Conservation (phyloP, 2,888 invertebrate genomes). For the Apotomis betuletana region DNA sequence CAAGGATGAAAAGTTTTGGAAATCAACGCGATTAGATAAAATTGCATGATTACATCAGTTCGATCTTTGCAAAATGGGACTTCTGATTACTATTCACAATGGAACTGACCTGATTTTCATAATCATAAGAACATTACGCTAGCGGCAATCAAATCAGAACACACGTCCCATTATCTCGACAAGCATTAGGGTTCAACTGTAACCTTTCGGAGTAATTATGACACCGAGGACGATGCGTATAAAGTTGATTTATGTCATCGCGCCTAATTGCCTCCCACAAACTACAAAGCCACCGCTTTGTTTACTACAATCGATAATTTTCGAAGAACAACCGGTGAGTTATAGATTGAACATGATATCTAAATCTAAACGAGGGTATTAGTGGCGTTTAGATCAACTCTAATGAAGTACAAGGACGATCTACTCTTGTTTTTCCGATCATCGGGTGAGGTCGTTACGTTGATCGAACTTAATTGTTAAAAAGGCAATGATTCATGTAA, state of each 20-base stretch:
- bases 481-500: too few species aligned
- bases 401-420: too few species aligned
- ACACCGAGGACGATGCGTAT: constrained; percentile 8
- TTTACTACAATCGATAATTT: neutral
- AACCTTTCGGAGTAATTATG: constrained; percentile 23
- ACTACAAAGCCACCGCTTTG: constrained; percentile 24
- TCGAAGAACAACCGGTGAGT: neutral
- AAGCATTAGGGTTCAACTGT: constrained; percentile 17
- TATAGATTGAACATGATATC: too few species aligned
- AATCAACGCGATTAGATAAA: too few species aligned
- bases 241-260: constrained; percentile 21
- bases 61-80: neutral
- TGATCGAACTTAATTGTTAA: too few species aligned
- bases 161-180: constrained; percentile 6
- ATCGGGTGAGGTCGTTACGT: too few species aligned
- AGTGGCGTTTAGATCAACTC: too few species aligned
- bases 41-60: too few species aligned
- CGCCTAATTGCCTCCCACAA: constrained; percentile 30
- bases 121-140: neutral
- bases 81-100: neutral
- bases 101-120: neutral
- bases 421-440: too few species aligned
- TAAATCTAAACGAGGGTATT: too few species aligned
- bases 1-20: too few species aligned
- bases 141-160: neutral